Conservation (phyloP, 2,113 vertebrate species). For the Aspiorhynchus laticeps region DNA sequence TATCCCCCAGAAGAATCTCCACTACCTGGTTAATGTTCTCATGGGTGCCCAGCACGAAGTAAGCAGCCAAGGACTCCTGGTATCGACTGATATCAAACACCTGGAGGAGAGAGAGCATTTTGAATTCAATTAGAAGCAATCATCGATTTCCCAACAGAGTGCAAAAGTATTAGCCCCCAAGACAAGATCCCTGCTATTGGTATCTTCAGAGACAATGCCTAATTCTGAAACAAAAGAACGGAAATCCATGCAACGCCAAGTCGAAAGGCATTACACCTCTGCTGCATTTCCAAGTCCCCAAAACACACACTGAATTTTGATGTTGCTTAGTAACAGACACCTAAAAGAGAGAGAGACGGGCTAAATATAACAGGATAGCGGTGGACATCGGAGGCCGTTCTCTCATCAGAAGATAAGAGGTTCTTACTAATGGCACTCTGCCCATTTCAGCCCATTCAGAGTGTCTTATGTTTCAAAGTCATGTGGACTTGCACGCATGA, state of each 20-base stretch:
- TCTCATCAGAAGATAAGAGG: constrained; percentile 56
- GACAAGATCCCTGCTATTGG: background rate
- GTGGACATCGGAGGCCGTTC: constrained; percentile 57
- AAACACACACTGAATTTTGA: constrained; percentile 63
- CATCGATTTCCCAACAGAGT: constrained; percentile 28
- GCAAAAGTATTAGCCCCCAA: constrained; percentile 13
- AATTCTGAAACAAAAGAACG: constrained; percentile 48
- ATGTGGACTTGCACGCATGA: constrained; percentile 44
- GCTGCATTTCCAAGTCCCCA: constrained; percentile 57
- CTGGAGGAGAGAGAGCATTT: constrained; percentile 68
- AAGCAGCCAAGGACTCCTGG: constrained; percentile 95
- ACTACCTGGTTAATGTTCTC: constrained; percentile 98
- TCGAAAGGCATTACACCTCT: constrained; percentile 55
- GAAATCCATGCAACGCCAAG: constrained; percentile 34
- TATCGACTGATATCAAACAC: constrained; percentile 95
- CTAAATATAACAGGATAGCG: constrained; percentile 58
- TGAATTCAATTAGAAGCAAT: constrained; percentile 23
- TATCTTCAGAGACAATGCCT: background rate
- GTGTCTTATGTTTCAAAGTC: constrained; percentile 41
- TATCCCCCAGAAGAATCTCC: constrained; percentile 95
- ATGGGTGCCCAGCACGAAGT: constrained; percentile 93
- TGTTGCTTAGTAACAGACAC: constrained; percentile 58
- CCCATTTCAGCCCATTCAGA: constrained; percentile 55
- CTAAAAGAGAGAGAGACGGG: constrained; percentile 61
- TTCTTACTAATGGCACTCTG: constrained; percentile 54